Evolutionary conservation across 2,888 invertebrate species (phyloP).

Genomic region (Ctena decussata): DNA sequence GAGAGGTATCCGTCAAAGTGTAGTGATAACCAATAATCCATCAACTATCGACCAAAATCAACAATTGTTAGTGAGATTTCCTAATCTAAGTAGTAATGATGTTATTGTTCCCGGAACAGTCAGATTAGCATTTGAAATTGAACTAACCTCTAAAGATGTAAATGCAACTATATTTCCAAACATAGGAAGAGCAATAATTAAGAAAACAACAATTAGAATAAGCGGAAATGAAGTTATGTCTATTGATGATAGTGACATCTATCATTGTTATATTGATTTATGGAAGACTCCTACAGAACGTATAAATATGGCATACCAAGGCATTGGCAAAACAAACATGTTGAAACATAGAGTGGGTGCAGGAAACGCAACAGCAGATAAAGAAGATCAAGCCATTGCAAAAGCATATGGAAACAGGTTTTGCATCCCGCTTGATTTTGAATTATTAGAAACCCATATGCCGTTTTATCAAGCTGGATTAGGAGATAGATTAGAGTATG

Average conservation of each 20-base stretch:
- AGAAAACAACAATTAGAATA: conserved; percentile 59
- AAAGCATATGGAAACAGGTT: conserved; percentile 53
- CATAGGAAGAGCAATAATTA: conserved; percentile 59
- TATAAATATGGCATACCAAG: conserved; percentile 51
- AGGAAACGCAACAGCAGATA: background rate
- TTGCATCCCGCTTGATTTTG: conserved; percentile 47
- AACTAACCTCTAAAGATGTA: conserved; percentile 27
- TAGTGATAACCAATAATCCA: conserved; percentile 21
- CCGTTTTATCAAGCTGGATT: conserved; percentile 53
- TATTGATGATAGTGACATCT: conserved; percentile 41
- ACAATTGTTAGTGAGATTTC: conserved; percentile 60
- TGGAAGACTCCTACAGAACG: background rate
- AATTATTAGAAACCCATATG: background rate
- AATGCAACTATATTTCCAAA: conserved; percentile 54
- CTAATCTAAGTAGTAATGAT: conserved; percentile 35
- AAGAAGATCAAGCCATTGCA: conserved; percentile 54
- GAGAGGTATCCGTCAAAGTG: conserved; percentile 55
- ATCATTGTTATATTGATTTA: conserved; percentile 48
- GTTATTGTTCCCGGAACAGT: too few relatives aligned
- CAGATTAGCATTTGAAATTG: conserved; percentile 57
- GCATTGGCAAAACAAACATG: conserved; percentile 51
- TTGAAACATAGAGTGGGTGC: conserved; percentile 53
- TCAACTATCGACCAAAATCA: conserved; percentile 63
- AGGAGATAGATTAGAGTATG: conserved; percentile 51
- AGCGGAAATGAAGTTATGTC: conserved; percentile 50